These are phyloP conservation scores for Sinelater perroti DNA, from an alignment of 2,888 invertebrate species.

Conservation along the genomic window DNA sequence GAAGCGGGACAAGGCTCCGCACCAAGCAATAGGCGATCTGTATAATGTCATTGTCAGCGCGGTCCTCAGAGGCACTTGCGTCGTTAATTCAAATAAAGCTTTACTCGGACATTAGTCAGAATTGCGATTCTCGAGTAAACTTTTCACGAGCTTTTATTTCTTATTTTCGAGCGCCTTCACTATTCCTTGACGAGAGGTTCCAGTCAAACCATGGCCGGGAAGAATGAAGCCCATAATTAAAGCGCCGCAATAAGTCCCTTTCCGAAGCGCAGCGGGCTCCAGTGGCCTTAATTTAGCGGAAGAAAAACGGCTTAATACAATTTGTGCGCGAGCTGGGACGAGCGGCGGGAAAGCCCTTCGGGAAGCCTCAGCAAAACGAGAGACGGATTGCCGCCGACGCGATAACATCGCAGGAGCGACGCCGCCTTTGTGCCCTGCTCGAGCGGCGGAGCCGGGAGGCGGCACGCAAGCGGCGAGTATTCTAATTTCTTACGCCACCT, in stretches of 20 bases:
- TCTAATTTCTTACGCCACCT: constrained; percentile 38
- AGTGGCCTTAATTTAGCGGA: constrained; percentile 27
- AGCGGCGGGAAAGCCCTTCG: constrained; percentile 26
- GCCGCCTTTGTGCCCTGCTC: constrained; percentile 28
- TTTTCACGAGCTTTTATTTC: too few species aligned
- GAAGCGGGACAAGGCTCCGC: too few species aligned
- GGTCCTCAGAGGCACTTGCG: too few species aligned
- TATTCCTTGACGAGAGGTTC: too few species aligned
- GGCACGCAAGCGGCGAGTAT: too few species aligned
- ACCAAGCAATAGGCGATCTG: too few species aligned
- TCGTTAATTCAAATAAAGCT: too few species aligned
- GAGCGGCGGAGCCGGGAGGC: too few species aligned
- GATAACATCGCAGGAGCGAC: constrained; percentile 29
- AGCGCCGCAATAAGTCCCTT: constrained; percentile 15
- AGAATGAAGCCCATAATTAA: constrained; percentile 13
- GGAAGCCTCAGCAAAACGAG: constrained; percentile 32
- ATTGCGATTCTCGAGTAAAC: too few species aligned
- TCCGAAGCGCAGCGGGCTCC: constrained; percentile 13
- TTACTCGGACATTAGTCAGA: too few species aligned
- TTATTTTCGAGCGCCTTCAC: not conserved
- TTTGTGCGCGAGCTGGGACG: constrained; percentile 28
- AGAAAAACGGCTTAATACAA: constrained; percentile 29
- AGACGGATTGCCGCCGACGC: constrained; percentile 32
- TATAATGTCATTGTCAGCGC: too few species aligned
- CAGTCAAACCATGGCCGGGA: too few species aligned